Percentiles rank a stretch among this genome's conserved stretches.
These are phyloP conservation scores for Erpetoichthys calabaricus DNA, from an alignment of 2,797 vertebrate genomes.

Conservation along the genomic window DNA sequence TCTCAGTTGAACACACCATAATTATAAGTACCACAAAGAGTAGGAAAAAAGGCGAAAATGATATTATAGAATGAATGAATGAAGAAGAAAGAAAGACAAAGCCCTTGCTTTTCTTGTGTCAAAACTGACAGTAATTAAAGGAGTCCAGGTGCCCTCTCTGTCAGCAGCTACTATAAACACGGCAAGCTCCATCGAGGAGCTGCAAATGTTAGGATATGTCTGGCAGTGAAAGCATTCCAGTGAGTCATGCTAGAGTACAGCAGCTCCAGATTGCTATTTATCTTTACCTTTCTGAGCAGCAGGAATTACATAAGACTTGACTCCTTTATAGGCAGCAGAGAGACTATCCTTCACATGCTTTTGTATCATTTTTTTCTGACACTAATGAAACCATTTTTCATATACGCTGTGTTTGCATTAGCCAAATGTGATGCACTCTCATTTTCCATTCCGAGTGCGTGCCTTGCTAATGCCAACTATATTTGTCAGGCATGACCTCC, in stretches of 20 bases:
- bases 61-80: not conserved
- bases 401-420: constrained; percentile 35
- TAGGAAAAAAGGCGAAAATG: constrained; percentile 1
- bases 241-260: constrained; percentile 51
- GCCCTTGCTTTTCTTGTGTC: not conserved
- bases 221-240: constrained; percentile 38
- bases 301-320: constrained; percentile 31
- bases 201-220: constrained; percentile 67
- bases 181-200: constrained; percentile 34
- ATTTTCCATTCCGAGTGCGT: constrained; percentile 9
- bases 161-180: constrained; percentile 49
- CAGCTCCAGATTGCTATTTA: constrained; percentile 52
- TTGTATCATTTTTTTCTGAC: constrained; percentile 3
- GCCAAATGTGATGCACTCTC: constrained; percentile 20
- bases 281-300: constrained; percentile 44
- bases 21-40: no score
- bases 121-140: constrained; percentile 40
- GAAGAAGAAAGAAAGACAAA: not conserved
- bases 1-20: no score
- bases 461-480: not conserved
- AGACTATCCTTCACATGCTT: constrained; percentile 13
- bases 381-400: constrained; percentile 28
- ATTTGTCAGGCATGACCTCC: not conserved
- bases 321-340: constrained; percentile 50
- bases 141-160: constrained; percentile 55